phyloP scores from a whole-genome alignment of 2,888 invertebrate species.

The Sarcophaga rosellei region DNA sequence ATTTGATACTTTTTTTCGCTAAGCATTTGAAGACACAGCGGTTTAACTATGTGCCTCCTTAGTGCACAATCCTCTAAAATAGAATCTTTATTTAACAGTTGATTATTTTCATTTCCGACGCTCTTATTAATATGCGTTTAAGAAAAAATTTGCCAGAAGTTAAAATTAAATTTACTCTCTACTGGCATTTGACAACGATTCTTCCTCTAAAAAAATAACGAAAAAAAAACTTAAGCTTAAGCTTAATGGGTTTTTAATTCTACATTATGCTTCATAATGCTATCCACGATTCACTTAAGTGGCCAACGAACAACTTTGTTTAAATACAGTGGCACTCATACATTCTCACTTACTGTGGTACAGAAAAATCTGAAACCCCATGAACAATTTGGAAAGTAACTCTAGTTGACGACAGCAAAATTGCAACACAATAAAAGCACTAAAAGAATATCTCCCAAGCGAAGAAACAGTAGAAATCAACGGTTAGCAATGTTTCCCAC shows the following conservation, averaged over 20 bases:
- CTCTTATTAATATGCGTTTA: slow-evolving; percentile 12
- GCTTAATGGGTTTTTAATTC: slow-evolving; percentile 57
- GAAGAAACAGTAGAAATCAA: no score
- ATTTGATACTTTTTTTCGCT: not conserved
- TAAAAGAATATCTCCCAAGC: no score
- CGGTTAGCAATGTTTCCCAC: no score
- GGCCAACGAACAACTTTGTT: slow-evolving; percentile 24
- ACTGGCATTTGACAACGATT: not conserved
- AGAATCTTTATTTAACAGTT: no score
- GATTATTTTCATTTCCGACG: no score
- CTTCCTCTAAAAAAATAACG: not conserved
- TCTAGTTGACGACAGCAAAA: no score
- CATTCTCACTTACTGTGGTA: not conserved
- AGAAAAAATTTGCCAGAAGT: slow-evolving; percentile 19
- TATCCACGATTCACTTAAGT: slow-evolving; percentile 31
- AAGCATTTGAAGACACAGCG: no score
- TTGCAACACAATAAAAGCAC: no score
- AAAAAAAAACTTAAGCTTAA: slow-evolving; percentile 1
- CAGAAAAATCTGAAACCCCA: not conserved
- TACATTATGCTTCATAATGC: slow-evolving; percentile 21
- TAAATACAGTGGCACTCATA: not conserved
- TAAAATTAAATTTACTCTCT: not conserved
- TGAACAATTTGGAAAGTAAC: no score
- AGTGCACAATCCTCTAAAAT: no score
- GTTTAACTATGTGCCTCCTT: no score